Evolutionary conservation across 2,113 vertebrate genomes (phyloP).

Genomic region (Phyllopteryx taeniolatus): DNA sequence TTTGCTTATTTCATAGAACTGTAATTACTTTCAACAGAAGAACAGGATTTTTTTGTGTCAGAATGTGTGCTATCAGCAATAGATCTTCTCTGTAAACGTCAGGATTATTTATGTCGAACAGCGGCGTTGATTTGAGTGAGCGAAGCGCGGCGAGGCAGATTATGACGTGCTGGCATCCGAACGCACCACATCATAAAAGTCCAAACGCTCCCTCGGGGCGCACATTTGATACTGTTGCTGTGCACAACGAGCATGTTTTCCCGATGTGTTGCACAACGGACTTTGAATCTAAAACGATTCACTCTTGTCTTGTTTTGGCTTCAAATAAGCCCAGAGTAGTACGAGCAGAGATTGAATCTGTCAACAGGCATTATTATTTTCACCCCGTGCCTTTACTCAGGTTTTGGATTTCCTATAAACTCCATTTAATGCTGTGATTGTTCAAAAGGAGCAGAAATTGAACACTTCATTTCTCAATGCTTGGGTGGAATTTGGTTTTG

Average conservation of each 20-base stretch:
- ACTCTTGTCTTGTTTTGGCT: constrained; percentile 22
- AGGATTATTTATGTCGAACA: constrained; percentile 27
- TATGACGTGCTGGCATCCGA: constrained; percentile 48
- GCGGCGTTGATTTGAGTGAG: constrained; percentile 23
- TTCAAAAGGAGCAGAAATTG: constrained; percentile 3
- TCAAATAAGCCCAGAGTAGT: constrained; percentile 15
- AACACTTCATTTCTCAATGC: constrained; percentile 26
- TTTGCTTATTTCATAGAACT: background rate
- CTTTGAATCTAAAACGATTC: constrained; percentile 19
- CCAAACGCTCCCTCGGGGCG: constrained; percentile 48
- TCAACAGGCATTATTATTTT: constrained; percentile 20
- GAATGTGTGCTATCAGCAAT: constrained; percentile 4
- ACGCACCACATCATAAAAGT: constrained; percentile 53
- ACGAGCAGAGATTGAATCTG: constrained; percentile 16
- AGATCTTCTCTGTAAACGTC: constrained; percentile 13
- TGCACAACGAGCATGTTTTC: constrained; percentile 28
- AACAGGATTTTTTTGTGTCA: constrained; percentile 1
- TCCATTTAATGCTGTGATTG: background rate
- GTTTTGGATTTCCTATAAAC: constrained; percentile 9
- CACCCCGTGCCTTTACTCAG: constrained; percentile 9
- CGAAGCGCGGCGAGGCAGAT: constrained; percentile 36
- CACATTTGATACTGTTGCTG: constrained; percentile 59
- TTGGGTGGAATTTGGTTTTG: constrained; percentile 24
- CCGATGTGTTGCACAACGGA: constrained; percentile 34
- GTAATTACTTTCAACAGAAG: background rate